Percentiles rank a stretch among this genome's conserved stretches.
Evolutionary conservation across 2,797 vertebrate genomes (phyloP).

Genomic region (Acanthornis magna): DNA sequence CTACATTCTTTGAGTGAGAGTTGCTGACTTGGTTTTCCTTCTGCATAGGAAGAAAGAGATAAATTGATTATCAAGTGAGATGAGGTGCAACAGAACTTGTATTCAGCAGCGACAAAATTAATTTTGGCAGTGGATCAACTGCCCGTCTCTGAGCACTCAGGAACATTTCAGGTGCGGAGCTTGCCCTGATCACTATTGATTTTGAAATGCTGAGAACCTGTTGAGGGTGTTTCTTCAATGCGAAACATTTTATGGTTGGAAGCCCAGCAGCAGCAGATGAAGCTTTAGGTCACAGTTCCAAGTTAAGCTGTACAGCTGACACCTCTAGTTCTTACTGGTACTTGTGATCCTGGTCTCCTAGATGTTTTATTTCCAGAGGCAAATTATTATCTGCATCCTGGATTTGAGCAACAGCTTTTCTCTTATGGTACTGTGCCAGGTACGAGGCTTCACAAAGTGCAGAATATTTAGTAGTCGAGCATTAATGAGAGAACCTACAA

Average conservation of each 20-base stretch:
- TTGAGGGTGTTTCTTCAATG: not conserved
- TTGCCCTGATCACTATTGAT: not conserved
- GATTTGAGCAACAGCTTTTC: not conserved
- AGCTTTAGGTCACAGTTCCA: not conserved
- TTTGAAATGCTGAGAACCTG: not conserved
- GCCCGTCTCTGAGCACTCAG: constrained; percentile 66
- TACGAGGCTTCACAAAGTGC: not conserved
- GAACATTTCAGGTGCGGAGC: constrained; percentile 66
- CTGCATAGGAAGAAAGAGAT: constrained; percentile 63
- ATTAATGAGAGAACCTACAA: not conserved
- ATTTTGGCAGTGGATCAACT: constrained; percentile 73
- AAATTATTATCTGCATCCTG: not conserved
- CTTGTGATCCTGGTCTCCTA: not conserved
- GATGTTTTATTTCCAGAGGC: not conserved
- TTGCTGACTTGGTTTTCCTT: not conserved
- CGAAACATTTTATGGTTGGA: not conserved
- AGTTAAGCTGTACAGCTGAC: not conserved
- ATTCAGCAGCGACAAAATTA: constrained; percentile 61
- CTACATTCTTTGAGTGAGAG: not conserved
- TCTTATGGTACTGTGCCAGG: not conserved
- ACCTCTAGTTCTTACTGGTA: not conserved
- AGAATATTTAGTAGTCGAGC: not conserved
- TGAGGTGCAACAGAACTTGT: constrained; percentile 66
- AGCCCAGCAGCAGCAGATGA: not conserved
- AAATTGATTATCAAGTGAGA: constrained; percentile 72